phyloP scores from a whole-genome alignment of 2,888 invertebrate species.

The Leptopterna dolabrata region DNA sequence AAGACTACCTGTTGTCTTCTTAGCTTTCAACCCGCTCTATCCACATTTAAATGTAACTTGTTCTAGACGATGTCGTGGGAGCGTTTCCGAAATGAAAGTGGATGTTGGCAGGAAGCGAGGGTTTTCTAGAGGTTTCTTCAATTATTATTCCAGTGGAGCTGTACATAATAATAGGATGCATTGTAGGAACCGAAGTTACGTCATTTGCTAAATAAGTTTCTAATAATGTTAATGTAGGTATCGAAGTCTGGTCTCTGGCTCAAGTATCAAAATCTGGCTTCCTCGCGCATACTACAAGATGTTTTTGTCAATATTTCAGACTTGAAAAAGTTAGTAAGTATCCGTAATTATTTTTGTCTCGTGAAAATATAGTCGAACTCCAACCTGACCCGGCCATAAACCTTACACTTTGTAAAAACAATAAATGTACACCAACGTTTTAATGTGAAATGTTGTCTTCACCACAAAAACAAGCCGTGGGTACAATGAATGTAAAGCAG shows the following conservation, averaged over 20 bases:
- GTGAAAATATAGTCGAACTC: no score
- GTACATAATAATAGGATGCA: not conserved
- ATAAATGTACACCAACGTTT: not conserved
- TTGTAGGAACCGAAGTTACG: not conserved
- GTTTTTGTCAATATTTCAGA: no score
- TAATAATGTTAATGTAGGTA: no score
- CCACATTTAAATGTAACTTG: constrained; percentile 37
- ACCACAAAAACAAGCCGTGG: not conserved
- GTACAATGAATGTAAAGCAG: not conserved
- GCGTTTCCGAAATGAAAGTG: not conserved
- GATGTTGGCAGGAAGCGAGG: not conserved
- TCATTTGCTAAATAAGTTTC: not conserved
- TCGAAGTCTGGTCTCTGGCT: no score
- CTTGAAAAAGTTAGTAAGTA: no score
- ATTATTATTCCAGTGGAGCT: not conserved
- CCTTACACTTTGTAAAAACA: not conserved
- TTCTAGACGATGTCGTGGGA: constrained; percentile 11
- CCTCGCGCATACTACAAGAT: no score
- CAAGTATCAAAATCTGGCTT: no score
- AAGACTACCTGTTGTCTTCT: constrained; percentile 52
- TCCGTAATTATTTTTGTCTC: no score
- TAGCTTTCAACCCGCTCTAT: constrained; percentile 4
- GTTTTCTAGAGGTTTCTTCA: constrained; percentile 17
- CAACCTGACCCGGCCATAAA: not conserved
- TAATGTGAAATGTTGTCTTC: not conserved